Percentiles rank a stretch among this genome's conserved stretches.
phyloP scores from a whole-genome alignment of 2,888 invertebrate species.

The Dryococelus australis region DNA sequence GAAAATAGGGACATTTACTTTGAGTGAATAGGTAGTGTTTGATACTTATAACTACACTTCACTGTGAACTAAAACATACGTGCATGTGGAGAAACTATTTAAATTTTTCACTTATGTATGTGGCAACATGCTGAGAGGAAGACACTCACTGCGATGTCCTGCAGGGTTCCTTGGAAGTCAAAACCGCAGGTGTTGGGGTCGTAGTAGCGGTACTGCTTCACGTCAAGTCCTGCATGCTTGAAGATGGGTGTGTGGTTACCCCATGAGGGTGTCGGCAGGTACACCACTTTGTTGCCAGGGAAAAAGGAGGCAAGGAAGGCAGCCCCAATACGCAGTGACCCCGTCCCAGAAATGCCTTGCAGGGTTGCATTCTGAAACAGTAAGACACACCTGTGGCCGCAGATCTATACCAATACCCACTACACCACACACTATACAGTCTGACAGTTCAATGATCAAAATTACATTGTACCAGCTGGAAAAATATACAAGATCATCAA shows the following conservation, averaged over 20 bases:
- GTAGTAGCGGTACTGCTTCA: constrained; percentile 93
- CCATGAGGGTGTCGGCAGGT: constrained; percentile 95
- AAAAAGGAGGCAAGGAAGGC: constrained; percentile 86
- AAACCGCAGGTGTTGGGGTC: constrained; percentile 93
- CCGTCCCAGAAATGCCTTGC: constrained; percentile 96
- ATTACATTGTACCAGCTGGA: too few species aligned
- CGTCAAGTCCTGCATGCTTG: constrained; percentile 83
- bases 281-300: constrained; percentile 80
- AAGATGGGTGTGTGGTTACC: constrained; percentile 97
- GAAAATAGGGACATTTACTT: too few species aligned
- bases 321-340: constrained; percentile 91
- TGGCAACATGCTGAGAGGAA: too few species aligned
- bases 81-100: too few species aligned
- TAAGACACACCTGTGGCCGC: constrained; percentile 35
- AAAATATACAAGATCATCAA: too few species aligned
- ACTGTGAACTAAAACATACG: too few species aligned
- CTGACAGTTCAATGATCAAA: too few species aligned
- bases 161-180: constrained; percentile 87
- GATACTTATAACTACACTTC: too few species aligned
- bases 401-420: too few species aligned
- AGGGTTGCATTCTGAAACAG: constrained; percentile 68
- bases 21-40: too few species aligned
- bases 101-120: too few species aligned
- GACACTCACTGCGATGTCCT: constrained; percentile 81
- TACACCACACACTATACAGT: too few species aligned